phyloP scores from a whole-genome alignment of 2,113 vertebrate species.

The Ranitomeya imitator region DNA sequence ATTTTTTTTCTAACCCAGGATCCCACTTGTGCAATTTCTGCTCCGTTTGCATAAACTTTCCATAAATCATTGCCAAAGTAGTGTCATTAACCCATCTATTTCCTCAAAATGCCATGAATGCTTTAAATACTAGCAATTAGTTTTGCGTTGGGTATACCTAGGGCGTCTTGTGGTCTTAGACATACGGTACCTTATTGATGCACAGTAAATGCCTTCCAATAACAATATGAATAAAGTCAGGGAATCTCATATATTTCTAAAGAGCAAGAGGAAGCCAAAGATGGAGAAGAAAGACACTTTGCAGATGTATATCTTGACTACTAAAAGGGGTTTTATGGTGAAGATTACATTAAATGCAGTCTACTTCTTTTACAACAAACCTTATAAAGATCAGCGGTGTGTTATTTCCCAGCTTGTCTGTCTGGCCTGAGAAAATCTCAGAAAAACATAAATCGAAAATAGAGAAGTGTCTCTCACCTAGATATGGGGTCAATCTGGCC shows the following conservation, averaged over 20 bases:
- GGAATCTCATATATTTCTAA: background rate
- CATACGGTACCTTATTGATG: too few relatives aligned
- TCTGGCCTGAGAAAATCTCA: background rate
- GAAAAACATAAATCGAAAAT: background rate
- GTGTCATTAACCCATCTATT: too few relatives aligned
- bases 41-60: too few relatives aligned
- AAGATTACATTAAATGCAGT: background rate
- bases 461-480: background rate
- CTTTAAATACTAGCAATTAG: too few relatives aligned
- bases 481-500: background rate
- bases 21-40: too few relatives aligned
- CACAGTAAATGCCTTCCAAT: too few relatives aligned
- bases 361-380: background rate
- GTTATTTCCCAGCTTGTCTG: constrained; percentile 5
- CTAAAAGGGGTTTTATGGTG: background rate
- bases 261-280: background rate
- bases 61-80: too few relatives aligned
- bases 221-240: background rate
- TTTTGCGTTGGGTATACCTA: too few relatives aligned
- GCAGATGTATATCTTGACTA: background rate
- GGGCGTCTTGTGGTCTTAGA: too few relatives aligned
- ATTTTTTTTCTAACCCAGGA: too few relatives aligned
- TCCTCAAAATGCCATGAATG: too few relatives aligned
- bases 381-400: background rate
- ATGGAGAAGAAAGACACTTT: background rate